phyloP scores from a whole-genome alignment of 1,140 invertebrate genomes.

The Panagrolaimus sp. region DNA sequence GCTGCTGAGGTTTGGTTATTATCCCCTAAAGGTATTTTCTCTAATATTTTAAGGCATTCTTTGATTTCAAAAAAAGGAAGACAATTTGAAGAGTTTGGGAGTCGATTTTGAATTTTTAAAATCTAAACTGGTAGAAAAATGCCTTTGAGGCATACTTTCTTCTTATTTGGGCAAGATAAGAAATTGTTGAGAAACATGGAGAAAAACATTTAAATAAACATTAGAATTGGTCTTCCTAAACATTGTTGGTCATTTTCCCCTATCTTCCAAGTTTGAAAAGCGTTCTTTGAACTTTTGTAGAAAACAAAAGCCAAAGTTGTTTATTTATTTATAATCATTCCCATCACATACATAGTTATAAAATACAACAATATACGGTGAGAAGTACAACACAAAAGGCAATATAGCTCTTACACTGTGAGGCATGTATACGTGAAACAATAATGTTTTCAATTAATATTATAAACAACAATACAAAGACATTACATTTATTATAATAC shows the following conservation, averaged over 20 bases:
- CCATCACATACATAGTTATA: too few relatives aligned
- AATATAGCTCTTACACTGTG: too few relatives aligned
- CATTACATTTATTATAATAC: too few relatives aligned
- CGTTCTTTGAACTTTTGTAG: constrained; percentile 60
- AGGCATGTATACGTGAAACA: too few relatives aligned
- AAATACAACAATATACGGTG: too few relatives aligned
- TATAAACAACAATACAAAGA: too few relatives aligned
- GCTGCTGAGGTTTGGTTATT: too few relatives aligned
- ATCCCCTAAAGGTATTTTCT: constrained; percentile 83
- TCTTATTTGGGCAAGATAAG: constrained; percentile 53
- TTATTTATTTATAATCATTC: too few relatives aligned
- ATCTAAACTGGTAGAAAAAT: not conserved
- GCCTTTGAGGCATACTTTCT: not conserved
- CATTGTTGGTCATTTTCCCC: constrained; percentile 61
- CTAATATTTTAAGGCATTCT: constrained; percentile 98
- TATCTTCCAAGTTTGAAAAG: constrained; percentile 63
- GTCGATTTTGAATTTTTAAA: constrained; percentile 72
- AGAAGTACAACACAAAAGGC: too few relatives aligned
- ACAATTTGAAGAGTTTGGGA: constrained; percentile 86
- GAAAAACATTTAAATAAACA: constrained; percentile 58
- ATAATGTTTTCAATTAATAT: too few relatives aligned
- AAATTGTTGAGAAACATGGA: constrained; percentile 61
- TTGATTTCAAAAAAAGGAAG: constrained; percentile 74
- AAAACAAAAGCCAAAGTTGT: too few relatives aligned
- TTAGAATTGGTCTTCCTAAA: constrained; percentile 55